A percentile compares a stretch with the other conserved stretches of the same genome.
phyloP scores from a whole-genome alignment of 2,797 vertebrate species.

The Chiloscyllium punctatum region DNA sequence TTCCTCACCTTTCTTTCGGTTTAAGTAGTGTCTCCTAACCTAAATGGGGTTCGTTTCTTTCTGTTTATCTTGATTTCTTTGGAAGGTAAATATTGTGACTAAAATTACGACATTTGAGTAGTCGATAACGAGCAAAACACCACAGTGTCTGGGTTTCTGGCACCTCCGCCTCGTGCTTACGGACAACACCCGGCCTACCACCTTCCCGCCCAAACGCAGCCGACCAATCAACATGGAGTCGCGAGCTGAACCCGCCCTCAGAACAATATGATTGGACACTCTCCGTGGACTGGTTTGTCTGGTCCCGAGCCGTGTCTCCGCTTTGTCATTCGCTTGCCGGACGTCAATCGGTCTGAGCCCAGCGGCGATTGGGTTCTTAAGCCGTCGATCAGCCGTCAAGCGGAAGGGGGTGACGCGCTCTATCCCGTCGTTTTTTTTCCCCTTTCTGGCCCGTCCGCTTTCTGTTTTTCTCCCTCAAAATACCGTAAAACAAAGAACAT shows the following conservation, averaged over 20 bases:
- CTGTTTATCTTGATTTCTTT: background rate
- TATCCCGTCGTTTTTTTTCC: background rate
- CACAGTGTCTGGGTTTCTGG: too few species aligned
- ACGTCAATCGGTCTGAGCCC: background rate
- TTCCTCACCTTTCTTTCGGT: background rate
- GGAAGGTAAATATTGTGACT: background rate
- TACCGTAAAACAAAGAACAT: too few species aligned
- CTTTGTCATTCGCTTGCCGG: background rate
- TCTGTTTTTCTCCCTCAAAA: background rate
- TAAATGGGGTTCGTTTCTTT: background rate
- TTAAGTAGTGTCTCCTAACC: background rate
- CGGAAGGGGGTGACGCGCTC: too few species aligned
- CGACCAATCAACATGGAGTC: background rate
- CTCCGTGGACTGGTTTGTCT: too few species aligned
- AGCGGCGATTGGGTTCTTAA: background rate
- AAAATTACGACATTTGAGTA: too few species aligned
- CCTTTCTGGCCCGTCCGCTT: background rate
- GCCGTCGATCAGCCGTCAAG: background rate
- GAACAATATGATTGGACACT: background rate
- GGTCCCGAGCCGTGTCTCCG: accelerated
- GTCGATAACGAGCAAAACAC: too few species aligned
- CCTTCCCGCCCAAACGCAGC: background rate
- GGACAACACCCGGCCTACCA: background rate
- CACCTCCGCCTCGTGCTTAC: background rate
- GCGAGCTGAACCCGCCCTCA: too few species aligned